Evolutionary conservation across 2,888 invertebrate genomes (phyloP).

Genomic region (Nudaria mundana): DNA sequence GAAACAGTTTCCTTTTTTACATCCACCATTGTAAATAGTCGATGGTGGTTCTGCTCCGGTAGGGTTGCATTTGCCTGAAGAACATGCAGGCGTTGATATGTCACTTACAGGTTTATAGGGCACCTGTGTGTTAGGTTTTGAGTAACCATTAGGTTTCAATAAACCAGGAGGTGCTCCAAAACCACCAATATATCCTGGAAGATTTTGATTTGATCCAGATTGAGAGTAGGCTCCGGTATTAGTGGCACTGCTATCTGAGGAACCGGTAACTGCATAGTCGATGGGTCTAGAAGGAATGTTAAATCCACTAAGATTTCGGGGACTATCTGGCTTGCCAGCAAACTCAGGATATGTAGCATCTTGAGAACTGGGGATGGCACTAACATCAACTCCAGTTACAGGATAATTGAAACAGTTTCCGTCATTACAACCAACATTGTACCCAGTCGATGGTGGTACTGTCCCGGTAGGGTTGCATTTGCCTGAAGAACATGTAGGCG

Average conservation of each 20-base stretch:
- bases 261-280: too few relatives aligned
- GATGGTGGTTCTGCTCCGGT: background rate
- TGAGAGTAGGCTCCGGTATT: conserved; percentile 9
- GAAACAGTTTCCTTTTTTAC: conserved; percentile 6
- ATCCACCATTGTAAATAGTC: conserved; percentile 4
- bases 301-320: conserved; percentile 13
- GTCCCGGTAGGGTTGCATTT: conserved; percentile 23
- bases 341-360: conserved; percentile 8
- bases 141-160: conserved; percentile 26
- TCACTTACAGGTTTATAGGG: conserved; percentile 17
- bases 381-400: background rate
- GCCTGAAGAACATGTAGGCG: conserved; percentile 29
- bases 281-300: conserved; percentile 12
- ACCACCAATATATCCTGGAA: conserved; percentile 43
- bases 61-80: conserved; percentile 21
- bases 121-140: conserved; percentile 17
- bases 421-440: conserved; percentile 3
- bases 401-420: conserved; percentile 4
- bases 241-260: background rate
- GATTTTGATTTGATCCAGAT: conserved; percentile 12
- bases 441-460: conserved; percentile 3
- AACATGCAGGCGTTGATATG: conserved; percentile 5
- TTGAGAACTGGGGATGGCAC: conserved; percentile 6
- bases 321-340: background rate
- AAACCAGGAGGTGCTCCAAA: conserved; percentile 49